Base-by-base conservation (phyloP, 2,888 invertebrate species). In the Suillia variegata region DNA sequence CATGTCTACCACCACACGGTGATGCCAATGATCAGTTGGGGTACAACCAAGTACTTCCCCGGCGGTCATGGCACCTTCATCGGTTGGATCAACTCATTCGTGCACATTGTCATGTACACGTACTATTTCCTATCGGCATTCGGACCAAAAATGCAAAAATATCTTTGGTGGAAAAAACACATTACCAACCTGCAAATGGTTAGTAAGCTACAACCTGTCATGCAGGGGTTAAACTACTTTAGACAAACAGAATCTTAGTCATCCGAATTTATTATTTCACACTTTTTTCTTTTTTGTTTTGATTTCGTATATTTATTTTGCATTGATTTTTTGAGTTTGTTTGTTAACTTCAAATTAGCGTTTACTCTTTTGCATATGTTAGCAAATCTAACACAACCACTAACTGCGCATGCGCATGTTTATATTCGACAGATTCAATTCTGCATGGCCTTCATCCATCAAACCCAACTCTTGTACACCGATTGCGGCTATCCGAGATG, bases 21-120 rank as follows among this genome's bases (percentile, higher is more conserved):
- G 48, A 97, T 97, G 96, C 95, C 96, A 1, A 87, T 94, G 86
- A 89, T 93, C 71, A 92, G 93, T 55, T 97, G 96, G 96, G 94
- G 93, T 49, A 92, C 91, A 13, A 92, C 94, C 13, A 94, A 94
- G 81, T 96, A 93, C 79, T 91, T 87, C 75, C 87, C 88, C 58
- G 94, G 94, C 54, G 94, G 94, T 0, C 96, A 97, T 80, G 94
- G 94, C 22, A 94, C 96, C 2, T 90, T 94, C 74, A 93, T 94
- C 70, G 82, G 82, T 58, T 70, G 93, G 62, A 89, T 96, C 68
- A 97, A 97, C 83, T 93, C 95, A 2, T 96, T 96, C 73, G 96
- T 97, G 17, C 97, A 97, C 77, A 91, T 96, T 66, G 86, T 97
- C 68, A 97, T 97, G 96, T 97, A 97, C 80, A 85, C 89, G 1